These are phyloP conservation scores for Nymphalis c-album DNA, from an alignment of 2,888 invertebrate genomes.

Conservation along the genomic window DNA sequence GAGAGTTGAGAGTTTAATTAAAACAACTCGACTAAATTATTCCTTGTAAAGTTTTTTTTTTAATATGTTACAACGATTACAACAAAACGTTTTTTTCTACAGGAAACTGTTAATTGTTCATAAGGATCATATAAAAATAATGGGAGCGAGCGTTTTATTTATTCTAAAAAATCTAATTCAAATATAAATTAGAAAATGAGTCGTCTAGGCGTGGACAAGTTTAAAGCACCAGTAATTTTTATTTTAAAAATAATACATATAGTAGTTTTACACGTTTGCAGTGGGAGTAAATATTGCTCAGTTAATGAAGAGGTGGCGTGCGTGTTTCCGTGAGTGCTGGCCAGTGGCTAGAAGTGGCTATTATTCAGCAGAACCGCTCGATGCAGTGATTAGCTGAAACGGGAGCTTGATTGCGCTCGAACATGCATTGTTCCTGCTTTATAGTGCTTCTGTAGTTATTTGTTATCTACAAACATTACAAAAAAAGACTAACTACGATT, in stretches of 20 bases:
- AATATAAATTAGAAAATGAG: too few relatives aligned
- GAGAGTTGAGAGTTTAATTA: slow-evolving; percentile 16
- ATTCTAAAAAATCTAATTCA: too few relatives aligned
- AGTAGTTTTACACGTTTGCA: slow-evolving; percentile 4
- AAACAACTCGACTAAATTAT: neutral
- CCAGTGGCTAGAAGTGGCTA: slow-evolving; percentile 17
- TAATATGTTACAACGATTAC: too few relatives aligned
- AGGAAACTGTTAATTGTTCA: too few relatives aligned
- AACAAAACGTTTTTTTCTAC: too few relatives aligned
- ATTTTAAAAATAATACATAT: neutral
- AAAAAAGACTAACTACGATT: too few relatives aligned
- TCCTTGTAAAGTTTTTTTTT: neutral
- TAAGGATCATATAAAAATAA: too few relatives aligned
- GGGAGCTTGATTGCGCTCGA: slow-evolving; percentile 34
- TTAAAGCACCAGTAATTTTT: neutral
- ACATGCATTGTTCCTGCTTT: slow-evolving; percentile 36
- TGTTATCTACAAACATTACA: neutral
- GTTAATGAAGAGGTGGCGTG: slow-evolving; percentile 30
- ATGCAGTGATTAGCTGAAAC: slow-evolving; percentile 37
- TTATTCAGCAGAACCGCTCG: slow-evolving; percentile 25
- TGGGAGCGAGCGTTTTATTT: too few relatives aligned
- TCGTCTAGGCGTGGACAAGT: neutral
- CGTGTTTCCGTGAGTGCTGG: slow-evolving; percentile 25
- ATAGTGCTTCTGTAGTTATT: slow-evolving; percentile 1
- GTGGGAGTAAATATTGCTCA: slow-evolving; percentile 7